Conservation (phyloP, 1,140 invertebrate species). For the Drosophila cardini region DNA sequence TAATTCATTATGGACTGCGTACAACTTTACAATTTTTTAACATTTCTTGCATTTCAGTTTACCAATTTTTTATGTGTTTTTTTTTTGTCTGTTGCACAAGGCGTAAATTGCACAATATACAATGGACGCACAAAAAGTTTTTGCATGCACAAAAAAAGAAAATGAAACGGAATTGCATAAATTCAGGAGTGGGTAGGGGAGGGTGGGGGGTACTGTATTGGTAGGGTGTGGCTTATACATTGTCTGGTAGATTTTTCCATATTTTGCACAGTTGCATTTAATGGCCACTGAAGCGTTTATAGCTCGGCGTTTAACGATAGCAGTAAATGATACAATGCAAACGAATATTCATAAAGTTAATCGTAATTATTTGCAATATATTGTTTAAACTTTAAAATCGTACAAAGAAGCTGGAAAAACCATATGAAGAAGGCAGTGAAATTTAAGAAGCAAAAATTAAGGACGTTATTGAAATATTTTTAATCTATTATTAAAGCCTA, state of each 20-base stretch:
- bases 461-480: no score
- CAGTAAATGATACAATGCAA: slow-evolving; percentile 27
- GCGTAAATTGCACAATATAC: slow-evolving; percentile 44
- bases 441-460: no score
- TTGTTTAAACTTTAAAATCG: no score
- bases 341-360: slow-evolving; percentile 25
- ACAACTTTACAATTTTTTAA: slow-evolving; percentile 21
- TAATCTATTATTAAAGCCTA: no score
- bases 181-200: slow-evolving; percentile 9
- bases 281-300: slow-evolving; percentile 33
- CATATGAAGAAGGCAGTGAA: no score
- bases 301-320: slow-evolving; percentile 10
- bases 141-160: slow-evolving; percentile 23
- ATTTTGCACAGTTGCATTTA: slow-evolving; percentile 35
- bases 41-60: slow-evolving; percentile 27
- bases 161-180: slow-evolving; percentile 45
- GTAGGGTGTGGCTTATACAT: slow-evolving; percentile 28
- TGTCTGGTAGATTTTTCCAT: slow-evolving; percentile 33
- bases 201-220: background rate
- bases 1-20: slow-evolving; percentile 39
- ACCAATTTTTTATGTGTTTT: background rate
- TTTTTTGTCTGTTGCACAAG: slow-evolving; percentile 18
- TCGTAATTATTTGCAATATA: slow-evolving; percentile 11
- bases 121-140: slow-evolving; percentile 35
- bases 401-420: no score